These are phyloP conservation scores for Brachionus rubens DNA, from an alignment of 1,140 invertebrate species.

Conservation along the genomic window DNA sequence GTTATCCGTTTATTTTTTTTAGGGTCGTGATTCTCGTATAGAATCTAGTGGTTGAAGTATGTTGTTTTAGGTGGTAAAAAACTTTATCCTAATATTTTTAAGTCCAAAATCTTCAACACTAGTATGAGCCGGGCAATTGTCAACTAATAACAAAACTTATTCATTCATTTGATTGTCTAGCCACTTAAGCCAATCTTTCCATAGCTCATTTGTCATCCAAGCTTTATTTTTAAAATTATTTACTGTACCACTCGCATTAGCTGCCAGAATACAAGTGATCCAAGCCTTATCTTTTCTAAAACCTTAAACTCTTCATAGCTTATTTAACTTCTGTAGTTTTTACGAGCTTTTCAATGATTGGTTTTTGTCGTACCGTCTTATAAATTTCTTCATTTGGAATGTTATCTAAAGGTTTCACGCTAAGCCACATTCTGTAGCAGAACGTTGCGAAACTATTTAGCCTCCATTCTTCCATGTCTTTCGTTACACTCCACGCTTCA, in stretches of 20 bases:
- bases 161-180: background rate
- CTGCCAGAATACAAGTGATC: slow-evolving; percentile 47
- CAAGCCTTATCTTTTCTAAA: slow-evolving; percentile 27
- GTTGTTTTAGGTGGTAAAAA: slow-evolving; percentile 61
- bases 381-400: too few species aligned
- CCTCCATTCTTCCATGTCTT: too few species aligned
- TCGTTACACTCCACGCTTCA: too few species aligned
- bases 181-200: slow-evolving; percentile 15
- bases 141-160: slow-evolving; percentile 50
- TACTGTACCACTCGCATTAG: slow-evolving; percentile 48
- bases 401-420: too few species aligned
- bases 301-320: background rate
- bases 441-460: too few species aligned
- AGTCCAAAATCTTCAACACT: slow-evolving; percentile 40
- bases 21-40: too few species aligned
- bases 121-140: slow-evolving; percentile 50
- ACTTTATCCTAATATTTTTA: slow-evolving; percentile 56
- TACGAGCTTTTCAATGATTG: too few species aligned
- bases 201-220: slow-evolving; percentile 47
- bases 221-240: slow-evolving; percentile 48
- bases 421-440: too few species aligned
- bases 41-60: slow-evolving; percentile 62
- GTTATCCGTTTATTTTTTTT: too few species aligned
- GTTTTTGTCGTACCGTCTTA: too few species aligned
- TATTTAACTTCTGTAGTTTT: too few species aligned